Evolutionary conservation across 2,888 invertebrate species (phyloP), one percentile per base, ranked within the genome.

Genomic region (Tachina fera): DNA sequence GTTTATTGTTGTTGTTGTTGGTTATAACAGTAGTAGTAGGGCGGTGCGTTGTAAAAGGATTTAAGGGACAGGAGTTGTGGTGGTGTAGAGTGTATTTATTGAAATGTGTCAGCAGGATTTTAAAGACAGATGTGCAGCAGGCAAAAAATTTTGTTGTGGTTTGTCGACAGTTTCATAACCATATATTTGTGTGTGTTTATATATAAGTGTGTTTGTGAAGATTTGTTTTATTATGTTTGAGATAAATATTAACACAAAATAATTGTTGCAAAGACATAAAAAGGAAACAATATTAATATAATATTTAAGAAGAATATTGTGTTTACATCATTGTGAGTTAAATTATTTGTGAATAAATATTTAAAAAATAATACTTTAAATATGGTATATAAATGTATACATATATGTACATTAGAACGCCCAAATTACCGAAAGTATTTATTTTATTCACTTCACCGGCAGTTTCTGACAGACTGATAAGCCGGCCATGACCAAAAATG

Each of bases 1-100:
- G 87, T 85, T 87, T 84, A 82, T 88, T 83, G 86, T 79, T 47
- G 56, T 53, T 71, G 61, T 65, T 63, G 71, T 67, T 56, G 65
- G 45, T 60, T 45, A 16, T 49, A 58, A 22, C 58, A n/a, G 68
- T 41, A 61, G 47, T 65, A 31, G 14, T 39, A 53, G 53, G n/a
- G 19, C 58, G 19, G 58, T 39, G 22, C 22, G 31, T 22, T 68
- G 41, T 41, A 68, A 60, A 10, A 51, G 77, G 60, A 60, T 60
- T 77, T 71, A 53, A 22, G 67, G 65, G 16, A 51, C 68, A 68
- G 79, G 63, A 63, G 45, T 70, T 53, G 53, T 53, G 45, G 13
- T 19, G 70, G 61, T 53, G 45, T 53, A 41, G 1, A 56, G 19
- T 53, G 41, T 56, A 10, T 67, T 31, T 51, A 9, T 63, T 31